Percentiles rank a stretch among this genome's conserved stretches.
Evolutionary conservation across 23 tunicate species (phyloP).

Genomic region (Clavelina lepadiformis): DNA sequence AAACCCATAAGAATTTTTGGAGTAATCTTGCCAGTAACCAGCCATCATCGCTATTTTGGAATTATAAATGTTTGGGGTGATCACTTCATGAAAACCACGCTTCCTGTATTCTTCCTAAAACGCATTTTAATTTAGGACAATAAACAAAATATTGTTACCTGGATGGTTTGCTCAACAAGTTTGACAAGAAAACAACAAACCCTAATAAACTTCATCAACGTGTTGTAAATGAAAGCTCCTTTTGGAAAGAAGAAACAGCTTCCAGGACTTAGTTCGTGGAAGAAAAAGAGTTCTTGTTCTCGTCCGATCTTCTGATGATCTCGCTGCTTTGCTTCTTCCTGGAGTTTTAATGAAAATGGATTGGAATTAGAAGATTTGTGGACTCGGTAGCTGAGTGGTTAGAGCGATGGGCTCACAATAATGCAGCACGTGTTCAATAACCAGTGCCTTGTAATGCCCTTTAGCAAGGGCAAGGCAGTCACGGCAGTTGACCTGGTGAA

Average conservation of each 20-base stretch:
- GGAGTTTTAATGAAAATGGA: background rate
- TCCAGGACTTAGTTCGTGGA: slow-evolving; percentile 80
- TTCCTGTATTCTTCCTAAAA: slow-evolving; percentile 64
- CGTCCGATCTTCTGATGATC: slow-evolving; percentile 77
- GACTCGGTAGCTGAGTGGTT: too few relatives aligned
- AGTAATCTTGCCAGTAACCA: slow-evolving; percentile 91
- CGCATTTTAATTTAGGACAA: too few relatives aligned
- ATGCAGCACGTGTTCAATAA: too few relatives aligned
- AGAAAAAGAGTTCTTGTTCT: slow-evolving; percentile 81
- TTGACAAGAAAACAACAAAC: slow-evolving; percentile 16
- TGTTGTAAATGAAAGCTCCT: slow-evolving; percentile 85
- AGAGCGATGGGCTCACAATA: too few relatives aligned
- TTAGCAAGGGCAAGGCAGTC: too few relatives aligned
- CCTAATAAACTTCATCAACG: slow-evolving; percentile 57
- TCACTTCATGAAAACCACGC: slow-evolving; percentile 80
- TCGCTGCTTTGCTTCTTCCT: slow-evolving; percentile 91
- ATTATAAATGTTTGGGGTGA: slow-evolving; percentile 88
- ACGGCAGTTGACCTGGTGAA: too few relatives aligned
- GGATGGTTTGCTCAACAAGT: too few relatives aligned
- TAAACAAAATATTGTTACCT: too few relatives aligned
- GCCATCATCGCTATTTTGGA: slow-evolving; percentile 67
- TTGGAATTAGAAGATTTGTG: background rate
- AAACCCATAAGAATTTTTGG: slow-evolving; percentile 55
- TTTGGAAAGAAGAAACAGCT: slow-evolving; percentile 85
- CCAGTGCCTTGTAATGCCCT: too few relatives aligned